Evolutionary conservation across 2,888 invertebrate species (phyloP).

Genomic region (Anthophora plumipes): DNA sequence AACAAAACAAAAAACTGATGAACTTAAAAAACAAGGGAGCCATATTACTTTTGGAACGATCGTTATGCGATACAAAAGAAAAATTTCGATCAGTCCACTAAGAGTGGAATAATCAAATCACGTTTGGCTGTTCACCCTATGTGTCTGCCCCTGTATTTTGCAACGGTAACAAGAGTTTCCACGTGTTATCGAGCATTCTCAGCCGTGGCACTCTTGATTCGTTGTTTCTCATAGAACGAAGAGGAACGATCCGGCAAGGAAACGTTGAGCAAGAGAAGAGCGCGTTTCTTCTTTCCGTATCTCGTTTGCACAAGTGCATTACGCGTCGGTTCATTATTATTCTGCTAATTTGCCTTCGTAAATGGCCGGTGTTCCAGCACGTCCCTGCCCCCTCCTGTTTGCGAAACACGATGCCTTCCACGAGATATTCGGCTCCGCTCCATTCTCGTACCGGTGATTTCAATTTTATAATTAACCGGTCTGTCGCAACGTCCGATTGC

Average conservation of each 20-base stretch:
- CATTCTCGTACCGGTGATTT: slow-evolving; percentile 26
- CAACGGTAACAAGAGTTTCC: background rate
- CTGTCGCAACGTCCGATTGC: slow-evolving; percentile 44
- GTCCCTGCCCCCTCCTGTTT: slow-evolving; percentile 1
- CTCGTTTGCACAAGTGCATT: slow-evolving; percentile 41
- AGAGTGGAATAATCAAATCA: no score
- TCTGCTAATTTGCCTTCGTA: slow-evolving; percentile 54
- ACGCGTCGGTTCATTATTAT: slow-evolving; percentile 46
- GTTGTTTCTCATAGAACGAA: no score
- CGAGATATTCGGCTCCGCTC: slow-evolving; percentile 42
- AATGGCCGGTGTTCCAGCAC: slow-evolving; percentile 23
- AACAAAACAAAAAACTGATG: no score
- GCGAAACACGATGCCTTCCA: slow-evolving; percentile 53
- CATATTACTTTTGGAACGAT: no score
- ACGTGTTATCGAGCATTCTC: background rate
- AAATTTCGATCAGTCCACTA: no score
- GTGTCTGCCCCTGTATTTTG: no score
- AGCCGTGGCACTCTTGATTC: background rate
- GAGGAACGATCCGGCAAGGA: background rate
- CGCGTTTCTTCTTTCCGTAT: slow-evolving; percentile 10
- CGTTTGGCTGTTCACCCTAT: no score
- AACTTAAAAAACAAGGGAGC: no score
- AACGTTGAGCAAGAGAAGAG: slow-evolving; percentile 30
- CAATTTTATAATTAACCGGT: slow-evolving; percentile 50
- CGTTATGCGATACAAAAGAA: no score